phyloP scores from a whole-genome alignment of 2,113 vertebrate species.

The Monopterus albus region DNA sequence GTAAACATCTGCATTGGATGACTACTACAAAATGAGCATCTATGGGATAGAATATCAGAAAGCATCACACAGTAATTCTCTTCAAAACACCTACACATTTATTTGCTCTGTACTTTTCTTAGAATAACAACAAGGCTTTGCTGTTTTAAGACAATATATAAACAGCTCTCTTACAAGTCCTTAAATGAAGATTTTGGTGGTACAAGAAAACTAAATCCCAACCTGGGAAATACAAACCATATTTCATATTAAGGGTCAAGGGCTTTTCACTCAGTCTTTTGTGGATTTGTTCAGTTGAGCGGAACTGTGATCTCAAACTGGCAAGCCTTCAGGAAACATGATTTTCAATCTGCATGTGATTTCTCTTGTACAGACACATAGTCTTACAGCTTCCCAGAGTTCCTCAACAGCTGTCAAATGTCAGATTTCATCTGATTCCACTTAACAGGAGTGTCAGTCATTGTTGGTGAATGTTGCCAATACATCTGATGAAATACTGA shows the following conservation, averaged over 20 bases:
- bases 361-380: constrained; percentile 46
- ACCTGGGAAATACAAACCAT: background rate
- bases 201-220: background rate
- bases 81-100: background rate
- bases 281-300: background rate
- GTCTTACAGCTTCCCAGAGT: constrained; percentile 26
- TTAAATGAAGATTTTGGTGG: background rate
- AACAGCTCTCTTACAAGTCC: background rate
- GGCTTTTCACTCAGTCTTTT: constrained; percentile 2
- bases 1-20: constrained; percentile 5
- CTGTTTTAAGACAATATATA: background rate
- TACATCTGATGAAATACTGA: background rate
- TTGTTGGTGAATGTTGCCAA: constrained; percentile 2
- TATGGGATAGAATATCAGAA: background rate
- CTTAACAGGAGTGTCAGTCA: constrained; percentile 30
- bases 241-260: constrained; percentile 32
- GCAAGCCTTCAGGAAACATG: constrained; percentile 46
- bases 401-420: constrained; percentile 59
- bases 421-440: constrained; percentile 39
- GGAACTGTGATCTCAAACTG: constrained; percentile 40
- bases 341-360: constrained; percentile 62
- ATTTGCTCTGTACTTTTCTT: background rate
- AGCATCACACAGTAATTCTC: too few relatives aligned
- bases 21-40: background rate
- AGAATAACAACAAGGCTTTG: background rate